These are phyloP conservation scores for Micronycteris hirsuta DNA, from an alignment of 2,113 vertebrate genomes.

Conservation along the genomic window DNA sequence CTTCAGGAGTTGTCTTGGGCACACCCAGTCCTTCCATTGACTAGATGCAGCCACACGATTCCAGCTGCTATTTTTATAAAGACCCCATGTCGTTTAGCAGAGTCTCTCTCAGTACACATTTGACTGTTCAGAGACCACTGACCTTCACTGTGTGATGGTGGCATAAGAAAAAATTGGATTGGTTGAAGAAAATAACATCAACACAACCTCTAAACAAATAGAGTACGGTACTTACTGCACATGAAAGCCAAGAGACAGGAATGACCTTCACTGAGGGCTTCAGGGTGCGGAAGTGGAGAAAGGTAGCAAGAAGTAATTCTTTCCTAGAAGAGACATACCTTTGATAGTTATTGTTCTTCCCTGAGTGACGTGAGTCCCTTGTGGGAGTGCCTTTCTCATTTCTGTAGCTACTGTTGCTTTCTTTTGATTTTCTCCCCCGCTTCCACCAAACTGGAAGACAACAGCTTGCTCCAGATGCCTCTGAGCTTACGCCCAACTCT, in stretches of 20 bases:
- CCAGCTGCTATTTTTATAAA: background rate
- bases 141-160: background rate
- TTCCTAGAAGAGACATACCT: background rate
- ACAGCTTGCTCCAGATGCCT: background rate
- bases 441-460: background rate
- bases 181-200: background rate
- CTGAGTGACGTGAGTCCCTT: background rate
- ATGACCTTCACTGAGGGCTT: background rate
- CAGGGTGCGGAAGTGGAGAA: background rate
- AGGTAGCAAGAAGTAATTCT: background rate
- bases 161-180: background rate
- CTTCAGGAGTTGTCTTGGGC: background rate
- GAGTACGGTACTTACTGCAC: background rate
- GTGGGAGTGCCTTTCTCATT: background rate
- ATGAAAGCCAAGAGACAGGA: rapidly evolving
- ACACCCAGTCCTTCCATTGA: background rate
- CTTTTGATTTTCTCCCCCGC: background rate
- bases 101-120: background rate
- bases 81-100: background rate
- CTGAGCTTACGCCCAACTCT: background rate
- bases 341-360: background rate
- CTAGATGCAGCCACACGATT: background rate
- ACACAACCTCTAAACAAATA: background rate
- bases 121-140: background rate
- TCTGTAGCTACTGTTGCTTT: background rate